These are phyloP conservation scores for Isurus oxyrinchus DNA, from an alignment of 2,113 vertebrate genomes.

Conservation along the genomic window DNA sequence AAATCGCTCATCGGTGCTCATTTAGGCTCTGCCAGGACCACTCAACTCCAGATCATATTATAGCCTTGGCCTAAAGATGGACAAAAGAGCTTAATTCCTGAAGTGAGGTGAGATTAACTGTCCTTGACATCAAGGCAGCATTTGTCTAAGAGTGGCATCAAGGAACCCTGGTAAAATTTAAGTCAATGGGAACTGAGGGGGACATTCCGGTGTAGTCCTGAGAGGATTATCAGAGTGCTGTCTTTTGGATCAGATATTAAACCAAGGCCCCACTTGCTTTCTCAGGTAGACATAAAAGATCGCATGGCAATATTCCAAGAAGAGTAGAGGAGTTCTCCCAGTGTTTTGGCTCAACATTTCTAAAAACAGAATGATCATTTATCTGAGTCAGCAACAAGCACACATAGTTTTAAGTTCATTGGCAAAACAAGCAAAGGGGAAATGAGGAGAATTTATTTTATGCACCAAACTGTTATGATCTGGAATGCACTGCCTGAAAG, in stretches of 20 bases:
- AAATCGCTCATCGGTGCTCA: too few species aligned
- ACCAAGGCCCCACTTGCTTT: neutral
- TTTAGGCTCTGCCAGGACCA: too few species aligned
- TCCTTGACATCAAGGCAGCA: too few species aligned
- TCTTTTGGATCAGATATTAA: neutral
- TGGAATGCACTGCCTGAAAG: neutral
- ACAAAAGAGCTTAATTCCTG: too few species aligned
- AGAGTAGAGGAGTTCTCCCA: too few species aligned
- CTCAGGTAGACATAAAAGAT: neutral
- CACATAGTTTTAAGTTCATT: neutral
- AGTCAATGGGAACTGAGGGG: too few species aligned
- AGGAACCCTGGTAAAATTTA: too few species aligned
- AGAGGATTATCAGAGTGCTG: neutral
- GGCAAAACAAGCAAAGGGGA: neutral
- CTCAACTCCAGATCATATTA: too few species aligned
- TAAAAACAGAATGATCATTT: neutral
- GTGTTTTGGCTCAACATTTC: neutral
- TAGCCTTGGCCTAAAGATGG: too few species aligned
- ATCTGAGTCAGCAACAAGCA: neutral
- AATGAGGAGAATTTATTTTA: neutral
- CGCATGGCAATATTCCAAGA: neutral
- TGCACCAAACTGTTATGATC: neutral
- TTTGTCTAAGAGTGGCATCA: too few species aligned
- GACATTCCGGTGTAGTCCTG: neutral
- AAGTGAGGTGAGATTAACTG: too few species aligned